Percentiles rank a stretch among this genome's conserved stretches.
Evolutionary conservation across 2,113 vertebrate genomes (phyloP).

Genomic region (Oenanthe oenanthe): DNA sequence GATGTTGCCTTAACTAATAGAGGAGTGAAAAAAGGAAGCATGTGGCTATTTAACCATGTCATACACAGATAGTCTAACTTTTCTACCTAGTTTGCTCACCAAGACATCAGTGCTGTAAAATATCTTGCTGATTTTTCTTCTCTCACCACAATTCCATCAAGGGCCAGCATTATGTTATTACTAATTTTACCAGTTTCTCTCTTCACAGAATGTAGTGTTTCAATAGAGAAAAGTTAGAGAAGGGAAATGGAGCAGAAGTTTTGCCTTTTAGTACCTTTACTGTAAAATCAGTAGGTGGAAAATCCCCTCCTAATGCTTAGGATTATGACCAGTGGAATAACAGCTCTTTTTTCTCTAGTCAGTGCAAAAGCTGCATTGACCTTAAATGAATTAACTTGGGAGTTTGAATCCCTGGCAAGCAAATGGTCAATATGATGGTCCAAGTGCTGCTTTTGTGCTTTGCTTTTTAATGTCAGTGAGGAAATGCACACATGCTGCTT

Average conservation of each 20-base stretch:
- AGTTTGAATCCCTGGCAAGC: neutral
- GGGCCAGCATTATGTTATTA: neutral
- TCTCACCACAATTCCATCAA: neutral
- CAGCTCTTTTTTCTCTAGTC: neutral
- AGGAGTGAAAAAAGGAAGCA: neutral
- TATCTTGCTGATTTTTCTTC: neutral
- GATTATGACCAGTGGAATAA: neutral
- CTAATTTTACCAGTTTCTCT: neutral
- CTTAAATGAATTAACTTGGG: neutral
- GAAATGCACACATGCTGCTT: neutral
- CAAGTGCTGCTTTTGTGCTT: neutral
- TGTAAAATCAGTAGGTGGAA: neutral
- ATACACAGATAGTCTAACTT: neutral
- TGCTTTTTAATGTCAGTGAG: neutral
- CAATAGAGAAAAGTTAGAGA: neutral
- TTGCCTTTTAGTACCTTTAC: neutral
- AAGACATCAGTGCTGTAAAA: neutral
- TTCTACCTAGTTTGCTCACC: neutral
- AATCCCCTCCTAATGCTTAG: neutral
- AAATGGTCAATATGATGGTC: accelerated
- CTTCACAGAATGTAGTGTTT: neutral
- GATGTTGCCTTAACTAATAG: neutral
- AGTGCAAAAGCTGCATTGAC: neutral
- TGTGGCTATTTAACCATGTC: neutral
- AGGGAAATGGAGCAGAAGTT: neutral